Base-by-base conservation (phyloP, 2,888 invertebrate species). In the Xanthorhoe spadicearia region DNA sequence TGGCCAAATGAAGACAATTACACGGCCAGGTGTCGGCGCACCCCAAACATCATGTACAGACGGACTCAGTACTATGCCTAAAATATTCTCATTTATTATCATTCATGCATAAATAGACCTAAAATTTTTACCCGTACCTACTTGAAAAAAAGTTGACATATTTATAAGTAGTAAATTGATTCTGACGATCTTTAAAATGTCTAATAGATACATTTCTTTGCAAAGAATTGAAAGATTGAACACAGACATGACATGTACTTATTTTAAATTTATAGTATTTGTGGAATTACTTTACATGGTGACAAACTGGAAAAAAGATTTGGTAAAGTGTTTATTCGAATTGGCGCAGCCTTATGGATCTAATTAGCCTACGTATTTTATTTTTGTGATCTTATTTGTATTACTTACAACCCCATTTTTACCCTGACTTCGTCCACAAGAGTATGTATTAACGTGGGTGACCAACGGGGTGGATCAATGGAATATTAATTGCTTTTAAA, bases 401-500 rank as follows among this genome's bases (percentile, higher is more conserved):
- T 3, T 13, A 0, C 13, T 43, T 43, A 28, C 28, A 9, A 13
- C 43, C 59, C 52, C 83, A 80, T 74, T 71, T 75, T 77, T 68
- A 63, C 66, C 71, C 74, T 73, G 53, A 18, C 7, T 64, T 61
- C 64, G 61, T 58, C 53, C 67, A 57, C 56, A 46, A 53, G 63
- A 56, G 61, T 17, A 51, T 56, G 56, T 64, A 61, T 61, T 56
- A 60, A 53, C 69, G 71, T 70, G 64, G 73, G 73, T 71, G 73
- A 73, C 73, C 73, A 70, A 58, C 69, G 71, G 71, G 73, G 71
- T 66, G 68, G 72, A 72, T 74, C 76, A 74, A 75, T 75, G 74
- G 75, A 76, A 76, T 76, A 76, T 76, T 76, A 76, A 76, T 76
- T 76, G 75, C 69, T 76, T 76, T 74, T 72, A 74, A 74, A 74